These are phyloP conservation scores for Rhabdornis inornatus DNA, from an alignment of 2,113 vertebrate genomes.

Conservation along the genomic window DNA sequence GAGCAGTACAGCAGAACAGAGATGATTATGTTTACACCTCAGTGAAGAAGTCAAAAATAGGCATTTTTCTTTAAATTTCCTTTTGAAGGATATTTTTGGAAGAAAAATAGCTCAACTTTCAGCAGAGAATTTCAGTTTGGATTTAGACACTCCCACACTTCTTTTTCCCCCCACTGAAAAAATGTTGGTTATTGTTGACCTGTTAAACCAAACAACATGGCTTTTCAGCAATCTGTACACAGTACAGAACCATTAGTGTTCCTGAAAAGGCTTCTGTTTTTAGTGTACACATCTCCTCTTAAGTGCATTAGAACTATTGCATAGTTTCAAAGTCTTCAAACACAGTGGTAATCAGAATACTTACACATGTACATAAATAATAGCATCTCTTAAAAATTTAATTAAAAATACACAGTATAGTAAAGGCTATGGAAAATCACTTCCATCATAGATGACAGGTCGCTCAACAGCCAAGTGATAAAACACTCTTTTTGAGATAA, in stretches of 20 bases:
- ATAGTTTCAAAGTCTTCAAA: conserved; percentile 30
- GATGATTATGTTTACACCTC: background rate
- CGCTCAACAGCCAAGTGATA: conserved; percentile 86
- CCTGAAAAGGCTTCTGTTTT: background rate
- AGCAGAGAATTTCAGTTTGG: background rate
- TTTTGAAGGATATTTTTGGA: conserved; percentile 31
- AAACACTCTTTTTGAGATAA: conserved; percentile 92
- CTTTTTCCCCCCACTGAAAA: background rate
- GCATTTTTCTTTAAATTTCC: background rate
- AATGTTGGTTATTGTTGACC: background rate
- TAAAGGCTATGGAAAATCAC: conserved; percentile 75
- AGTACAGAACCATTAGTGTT: conserved; percentile 38
- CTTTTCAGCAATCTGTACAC: conserved; percentile 27
- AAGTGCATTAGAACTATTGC: conserved; percentile 27
- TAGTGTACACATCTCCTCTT: conserved; percentile 4
- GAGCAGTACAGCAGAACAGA: background rate
- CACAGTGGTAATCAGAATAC: conserved; percentile 26
- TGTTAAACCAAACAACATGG: background rate
- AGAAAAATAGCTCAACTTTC: background rate
- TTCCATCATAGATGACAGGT: conserved; percentile 85
- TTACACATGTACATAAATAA: conserved; percentile 49
- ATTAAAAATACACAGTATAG: conserved; percentile 12
- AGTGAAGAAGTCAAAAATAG: background rate
- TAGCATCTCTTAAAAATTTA: conserved; percentile 53
- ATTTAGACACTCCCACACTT: background rate